Conservation (phyloP, 2,888 invertebrate species). For the Metalampra italica region DNA sequence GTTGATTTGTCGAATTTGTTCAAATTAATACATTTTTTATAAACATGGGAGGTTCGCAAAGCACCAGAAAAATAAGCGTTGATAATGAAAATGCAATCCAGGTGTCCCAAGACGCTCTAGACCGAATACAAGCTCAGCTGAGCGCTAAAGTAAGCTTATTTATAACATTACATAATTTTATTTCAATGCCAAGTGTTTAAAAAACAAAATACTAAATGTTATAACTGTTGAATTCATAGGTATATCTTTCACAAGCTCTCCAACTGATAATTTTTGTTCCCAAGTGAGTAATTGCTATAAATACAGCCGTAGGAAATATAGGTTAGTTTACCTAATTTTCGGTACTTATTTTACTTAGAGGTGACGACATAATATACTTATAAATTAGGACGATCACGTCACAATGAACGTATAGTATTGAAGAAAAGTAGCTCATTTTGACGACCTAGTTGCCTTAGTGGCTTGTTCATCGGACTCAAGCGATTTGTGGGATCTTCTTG, state of each 20-base stretch:
- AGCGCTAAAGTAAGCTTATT: slow-evolving; percentile 61
- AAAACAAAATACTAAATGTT: slow-evolving; percentile 30
- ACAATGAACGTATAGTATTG: no score
- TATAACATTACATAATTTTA: slow-evolving; percentile 72
- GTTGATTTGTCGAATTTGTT: slow-evolving; percentile 60
- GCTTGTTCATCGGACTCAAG: no score
- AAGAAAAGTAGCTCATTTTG: no score
- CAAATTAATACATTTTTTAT: slow-evolving; percentile 43
- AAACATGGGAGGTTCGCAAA: slow-evolving; percentile 79
- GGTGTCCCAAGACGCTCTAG: slow-evolving; percentile 71
- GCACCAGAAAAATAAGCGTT: slow-evolving; percentile 72
- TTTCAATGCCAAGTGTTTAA: slow-evolving; percentile 62
- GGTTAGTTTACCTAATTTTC: background rate
- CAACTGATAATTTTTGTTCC: background rate
- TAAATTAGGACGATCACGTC: no score
- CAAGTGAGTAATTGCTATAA: background rate
- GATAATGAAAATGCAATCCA: slow-evolving; percentile 73
- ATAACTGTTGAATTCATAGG: background rate
- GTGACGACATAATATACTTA: background rate
- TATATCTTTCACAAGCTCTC: background rate
- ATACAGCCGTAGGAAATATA: background rate
- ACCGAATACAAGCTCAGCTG: slow-evolving; percentile 66
- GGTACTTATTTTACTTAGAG: background rate
- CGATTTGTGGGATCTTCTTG: no score
- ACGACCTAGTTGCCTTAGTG: no score